phyloP scores from a whole-genome alignment of 2,113 vertebrate species.

The Delphinus delphis region DNA sequence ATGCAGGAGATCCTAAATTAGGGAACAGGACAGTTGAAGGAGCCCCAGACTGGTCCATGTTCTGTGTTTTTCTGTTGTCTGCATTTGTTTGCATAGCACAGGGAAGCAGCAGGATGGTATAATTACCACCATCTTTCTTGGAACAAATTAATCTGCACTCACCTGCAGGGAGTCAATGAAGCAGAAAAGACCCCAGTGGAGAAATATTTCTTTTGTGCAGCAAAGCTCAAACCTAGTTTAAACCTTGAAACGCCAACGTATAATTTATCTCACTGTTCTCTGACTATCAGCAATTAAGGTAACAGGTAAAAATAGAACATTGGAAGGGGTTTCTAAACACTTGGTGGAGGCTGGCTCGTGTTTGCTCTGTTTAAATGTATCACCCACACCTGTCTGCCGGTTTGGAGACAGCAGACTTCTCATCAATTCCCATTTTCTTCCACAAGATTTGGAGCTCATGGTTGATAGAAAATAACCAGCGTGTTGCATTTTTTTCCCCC shows the following conservation, averaged over 20 bases:
- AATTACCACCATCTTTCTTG: constrained; percentile 89
- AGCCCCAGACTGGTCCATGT: constrained; percentile 42
- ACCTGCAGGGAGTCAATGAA: constrained; percentile 88
- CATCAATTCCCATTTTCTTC: not conserved
- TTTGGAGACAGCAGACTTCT: not conserved
- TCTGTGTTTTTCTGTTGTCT: constrained; percentile 68
- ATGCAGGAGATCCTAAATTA: not conserved
- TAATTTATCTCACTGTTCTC: constrained; percentile 77
- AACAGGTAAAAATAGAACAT: constrained; percentile 65
- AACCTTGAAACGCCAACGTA: constrained; percentile 70
- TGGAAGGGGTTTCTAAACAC: constrained; percentile 43
- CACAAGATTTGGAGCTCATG: not conserved
- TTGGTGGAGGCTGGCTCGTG: constrained; percentile 45
- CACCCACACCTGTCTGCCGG: not conserved
- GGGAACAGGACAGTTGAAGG: too few relatives aligned
- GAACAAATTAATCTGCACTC: constrained; percentile 88
- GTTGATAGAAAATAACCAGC: not conserved
- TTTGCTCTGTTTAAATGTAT: constrained; percentile 37
- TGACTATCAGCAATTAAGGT: constrained; percentile 67
- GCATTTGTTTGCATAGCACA: constrained; percentile 86
- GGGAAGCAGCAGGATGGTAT: constrained; percentile 85
- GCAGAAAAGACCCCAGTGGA: constrained; percentile 81
- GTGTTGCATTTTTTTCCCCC: not conserved
- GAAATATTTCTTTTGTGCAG: constrained; percentile 81
- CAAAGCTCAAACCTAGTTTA: constrained; percentile 73